A percentile compares a stretch with the other conserved stretches of the same genome.
These are phyloP conservation scores for Lysiphlebus fabarum DNA, from an alignment of 1,140 invertebrate species.

Conservation along the genomic window DNA sequence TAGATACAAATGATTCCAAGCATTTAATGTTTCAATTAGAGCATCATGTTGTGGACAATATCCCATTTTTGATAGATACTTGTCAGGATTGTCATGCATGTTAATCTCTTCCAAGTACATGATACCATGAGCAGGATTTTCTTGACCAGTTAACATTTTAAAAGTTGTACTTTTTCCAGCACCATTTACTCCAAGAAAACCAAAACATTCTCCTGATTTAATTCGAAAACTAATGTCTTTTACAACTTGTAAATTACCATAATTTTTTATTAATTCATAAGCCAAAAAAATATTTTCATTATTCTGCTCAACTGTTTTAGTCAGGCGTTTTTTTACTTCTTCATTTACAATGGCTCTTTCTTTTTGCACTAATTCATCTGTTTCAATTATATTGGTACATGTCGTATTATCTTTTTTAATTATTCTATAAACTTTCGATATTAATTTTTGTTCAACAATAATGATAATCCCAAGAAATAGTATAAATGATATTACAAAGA, in stretches of 20 bases:
- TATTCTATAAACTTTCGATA: slow-evolving; percentile 32
- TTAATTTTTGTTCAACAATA: slow-evolving; percentile 38
- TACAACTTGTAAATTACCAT: slow-evolving; percentile 62
- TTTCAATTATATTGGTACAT: slow-evolving; percentile 15
- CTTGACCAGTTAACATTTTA: slow-evolving; percentile 76
- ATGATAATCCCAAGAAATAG: slow-evolving; percentile 43
- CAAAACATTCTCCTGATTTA: slow-evolving; percentile 78
- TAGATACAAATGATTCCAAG: slow-evolving; percentile 65
- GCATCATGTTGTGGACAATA: slow-evolving; percentile 74
- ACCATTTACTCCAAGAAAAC: slow-evolving; percentile 75
- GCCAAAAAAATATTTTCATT: slow-evolving; percentile 42
- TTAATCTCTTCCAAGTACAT: slow-evolving; percentile 27
- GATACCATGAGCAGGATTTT: slow-evolving; percentile 55
- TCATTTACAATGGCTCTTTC: slow-evolving; percentile 40
- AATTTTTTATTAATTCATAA: slow-evolving; percentile 66
- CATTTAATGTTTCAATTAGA: slow-evolving; percentile 66
- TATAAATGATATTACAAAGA: slow-evolving; percentile 37
- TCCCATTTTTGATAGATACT: slow-evolving; percentile 59
- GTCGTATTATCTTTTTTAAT: slow-evolving; percentile 29
- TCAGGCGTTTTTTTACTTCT: slow-evolving; percentile 36
- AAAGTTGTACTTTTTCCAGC: slow-evolving; percentile 92
- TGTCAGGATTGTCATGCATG: slow-evolving; percentile 10
- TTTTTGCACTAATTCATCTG: slow-evolving; percentile 46
- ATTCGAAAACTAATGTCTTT: slow-evolving; percentile 69
- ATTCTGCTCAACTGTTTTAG: not conserved